phyloP scores from a whole-genome alignment of 2,888 invertebrate genomes.

The Danaus chrysippus region DNA sequence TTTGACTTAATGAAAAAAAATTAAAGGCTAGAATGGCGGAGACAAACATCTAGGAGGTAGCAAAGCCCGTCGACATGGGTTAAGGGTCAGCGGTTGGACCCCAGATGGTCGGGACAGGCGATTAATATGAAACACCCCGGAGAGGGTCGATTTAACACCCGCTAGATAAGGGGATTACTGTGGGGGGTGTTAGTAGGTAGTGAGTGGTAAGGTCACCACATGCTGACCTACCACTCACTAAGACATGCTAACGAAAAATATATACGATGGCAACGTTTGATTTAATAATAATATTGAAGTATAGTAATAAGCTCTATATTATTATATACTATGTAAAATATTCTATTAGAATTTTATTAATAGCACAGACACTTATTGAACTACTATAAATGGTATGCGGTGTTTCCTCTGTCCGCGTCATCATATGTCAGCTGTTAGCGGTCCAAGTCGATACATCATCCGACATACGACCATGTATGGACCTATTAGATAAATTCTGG shows the following conservation, averaged over 20 bases:
- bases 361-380: slow-evolving; percentile 4
- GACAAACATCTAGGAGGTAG: slow-evolving; percentile 36
- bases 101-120: slow-evolving; percentile 76
- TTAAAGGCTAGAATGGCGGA: slow-evolving; percentile 29
- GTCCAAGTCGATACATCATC: slow-evolving; percentile 49
- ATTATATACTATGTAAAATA: too few relatives aligned
- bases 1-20: slow-evolving; percentile 21
- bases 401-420: slow-evolving; percentile 53
- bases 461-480: slow-evolving; percentile 70
- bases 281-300: too few relatives aligned
- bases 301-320: too few relatives aligned
- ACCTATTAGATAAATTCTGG: slow-evolving; percentile 58
- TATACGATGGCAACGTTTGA: too few relatives aligned
- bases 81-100: slow-evolving; percentile 69
- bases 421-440: slow-evolving; percentile 59
- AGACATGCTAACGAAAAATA: too few relatives aligned
- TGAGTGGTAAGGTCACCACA: slow-evolving; percentile 16
- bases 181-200: slow-evolving; percentile 8
- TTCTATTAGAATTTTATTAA: background rate
- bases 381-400: slow-evolving; percentile 39
- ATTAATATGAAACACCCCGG: slow-evolving; percentile 72
- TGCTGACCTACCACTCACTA: background rate
- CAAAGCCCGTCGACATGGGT: slow-evolving; percentile 52
- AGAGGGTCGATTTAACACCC: slow-evolving; percentile 33
- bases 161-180: slow-evolving; percentile 46